Base-by-base conservation (phyloP, 2,888 invertebrate genomes). In the Drosophila macrospina region DNA sequence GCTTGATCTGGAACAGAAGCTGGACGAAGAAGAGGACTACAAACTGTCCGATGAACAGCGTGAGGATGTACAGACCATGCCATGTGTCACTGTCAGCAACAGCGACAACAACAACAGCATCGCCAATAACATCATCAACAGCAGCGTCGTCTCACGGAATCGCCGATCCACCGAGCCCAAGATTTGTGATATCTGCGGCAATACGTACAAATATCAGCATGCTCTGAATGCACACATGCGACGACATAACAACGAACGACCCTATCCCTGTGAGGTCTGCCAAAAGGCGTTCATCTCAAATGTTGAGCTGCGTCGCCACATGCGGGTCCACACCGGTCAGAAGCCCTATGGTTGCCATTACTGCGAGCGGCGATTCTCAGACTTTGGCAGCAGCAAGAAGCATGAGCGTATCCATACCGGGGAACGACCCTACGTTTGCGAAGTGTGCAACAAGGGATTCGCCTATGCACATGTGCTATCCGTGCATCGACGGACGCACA, bases 381-480 rank as follows among this genome's bases (percentile, higher is more conserved):
- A 92, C 65, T 92, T 91, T 69, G 92, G 92, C 1, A 92, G 92
- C 63, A 89, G 92, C 48, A 91, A 92, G 34, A 92, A 92, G 67
- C 92, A 92, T 51, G 92, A 92, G 62, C 87, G 92, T 13, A 92
- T 91, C 0, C 92, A 92, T 47, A 92, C 92, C 1, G 92, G 92
- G 0, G 92, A 92, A 47, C 80, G 92, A 2, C 92, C 92, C 0
- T 92, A 92, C 34, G 69, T 71, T 2, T 92, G 92, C 42, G 60
- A 74, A 44, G 91, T 91, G 28, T 92, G 92, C 66, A 85, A 88
- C 16, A 92, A 92, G 68, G 82, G 89, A 1, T 92, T 92, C 62
- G 92, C 92, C 13, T 92, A 92, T 36, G 90, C 92, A 1, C 92
- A 92, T 59, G 92, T 92, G 0, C 74, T 92, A 0, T 90, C 91